Percentiles rank a stretch among this genome's conserved stretches.
phyloP scores from a whole-genome alignment of 2,113 vertebrate species.

The Climacteris rufus region DNA sequence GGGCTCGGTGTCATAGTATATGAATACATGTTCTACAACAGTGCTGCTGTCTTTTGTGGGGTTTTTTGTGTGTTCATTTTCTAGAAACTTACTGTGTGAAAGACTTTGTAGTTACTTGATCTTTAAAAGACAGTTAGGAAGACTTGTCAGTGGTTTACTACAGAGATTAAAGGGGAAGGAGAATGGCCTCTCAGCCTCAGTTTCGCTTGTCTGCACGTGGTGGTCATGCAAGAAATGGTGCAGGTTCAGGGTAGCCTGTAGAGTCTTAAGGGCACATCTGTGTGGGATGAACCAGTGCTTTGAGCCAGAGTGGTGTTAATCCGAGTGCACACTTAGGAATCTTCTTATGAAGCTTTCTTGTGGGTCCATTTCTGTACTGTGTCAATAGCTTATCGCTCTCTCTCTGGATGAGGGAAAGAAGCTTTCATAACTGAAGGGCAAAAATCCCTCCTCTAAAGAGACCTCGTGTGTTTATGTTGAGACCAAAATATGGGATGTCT shows the following conservation, averaged over 20 bases:
- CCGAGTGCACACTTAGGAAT: neutral
- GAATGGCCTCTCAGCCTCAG: neutral
- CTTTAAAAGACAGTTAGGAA: neutral
- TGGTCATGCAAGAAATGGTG: neutral
- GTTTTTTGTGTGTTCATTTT: fast-evolving
- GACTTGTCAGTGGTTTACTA: neutral
- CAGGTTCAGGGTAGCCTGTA: neutral
- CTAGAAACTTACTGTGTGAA: neutral
- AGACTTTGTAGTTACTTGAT: neutral
- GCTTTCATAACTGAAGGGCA: neutral
- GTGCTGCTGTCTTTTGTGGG: neutral
- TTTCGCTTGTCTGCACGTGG: neutral
- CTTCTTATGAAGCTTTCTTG: neutral
- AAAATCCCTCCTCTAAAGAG: neutral
- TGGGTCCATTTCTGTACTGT: neutral
- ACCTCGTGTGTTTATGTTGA: neutral
- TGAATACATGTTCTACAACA: neutral
- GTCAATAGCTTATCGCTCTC: neutral
- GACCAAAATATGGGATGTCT: neutral
- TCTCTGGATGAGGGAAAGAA: neutral
- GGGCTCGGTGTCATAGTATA: neutral
- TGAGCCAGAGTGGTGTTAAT: neutral
- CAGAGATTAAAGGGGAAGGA: neutral
- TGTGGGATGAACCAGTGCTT: neutral
- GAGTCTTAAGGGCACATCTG: neutral